Evolutionary conservation across 2,797 vertebrate species (phyloP), one percentile per base, ranked within the genome.

Genomic region (Cossypha caffra): DNA sequence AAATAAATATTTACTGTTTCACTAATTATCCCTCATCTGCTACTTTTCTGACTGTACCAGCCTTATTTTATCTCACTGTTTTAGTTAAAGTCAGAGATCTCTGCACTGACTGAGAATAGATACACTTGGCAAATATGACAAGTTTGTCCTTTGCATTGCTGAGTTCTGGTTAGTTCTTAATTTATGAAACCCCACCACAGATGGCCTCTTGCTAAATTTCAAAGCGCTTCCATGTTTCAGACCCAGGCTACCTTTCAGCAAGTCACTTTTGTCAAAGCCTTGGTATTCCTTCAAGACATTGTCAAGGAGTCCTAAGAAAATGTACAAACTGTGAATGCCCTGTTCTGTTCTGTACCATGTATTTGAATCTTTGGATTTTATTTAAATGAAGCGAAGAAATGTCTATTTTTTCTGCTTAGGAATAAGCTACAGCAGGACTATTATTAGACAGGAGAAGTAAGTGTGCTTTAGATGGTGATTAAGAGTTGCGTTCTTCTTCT

Each of bases 221-320:
- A 71, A 91, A 85, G 50, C 3, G 0, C 13, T 77, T 86, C 50
- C 31, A 16, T 1, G 0, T 89, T 92, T 80, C 79, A 88, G 84
- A 95, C 91, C 62, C 82, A 69, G 69, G 78, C 85, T 90, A 66
- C 85, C 66, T 96, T 93, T 94, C 79, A 81, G 66, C 38, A 81
- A 83, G 94, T 98, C 91, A 98, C 98, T 98, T 98, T 98, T 98
- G 98, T 98, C 98, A 98, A 98, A 98, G 98, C 98, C 98, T 98
- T 98, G 71, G 45, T 95, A 73, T 96, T 97, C 96, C 95, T 97
- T 88, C 95, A 68, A 78, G 89, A 95, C 78, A 57, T 84, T 93
- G 67, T 94, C 88, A 87, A 74, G 42, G 7, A 79, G 88, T 94
- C 80, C 59, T 92, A 61, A 92, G 88, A 87, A 87, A 90, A 92